Conservation (phyloP, 2,797 vertebrate species). For the Hybognathus amarus region DNA sequence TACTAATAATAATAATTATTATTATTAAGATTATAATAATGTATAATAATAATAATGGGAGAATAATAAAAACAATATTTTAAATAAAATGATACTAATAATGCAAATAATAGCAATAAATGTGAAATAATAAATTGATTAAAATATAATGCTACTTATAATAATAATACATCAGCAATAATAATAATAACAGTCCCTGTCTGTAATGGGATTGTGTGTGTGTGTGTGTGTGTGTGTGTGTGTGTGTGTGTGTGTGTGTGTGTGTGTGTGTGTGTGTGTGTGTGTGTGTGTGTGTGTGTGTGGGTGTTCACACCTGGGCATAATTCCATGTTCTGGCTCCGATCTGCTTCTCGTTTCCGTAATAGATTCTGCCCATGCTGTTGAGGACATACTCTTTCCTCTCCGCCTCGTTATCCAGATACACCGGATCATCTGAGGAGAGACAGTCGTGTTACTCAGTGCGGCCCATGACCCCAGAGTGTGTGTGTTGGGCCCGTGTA, state of each 20-base stretch:
- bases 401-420: constrained; percentile 80
- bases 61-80: no score
- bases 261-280: not conserved
- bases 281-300: not conserved
- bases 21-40: not conserved
- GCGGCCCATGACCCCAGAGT: not conserved
- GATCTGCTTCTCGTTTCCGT: constrained; percentile 86
- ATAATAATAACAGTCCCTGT: not conserved
- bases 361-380: constrained; percentile 84
- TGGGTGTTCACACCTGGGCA: constrained; percentile 78
- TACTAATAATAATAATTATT: not conserved
- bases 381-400: constrained; percentile 87
- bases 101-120: no score
- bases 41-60: no score
- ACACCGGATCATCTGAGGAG: constrained; percentile 81
- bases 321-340: constrained; percentile 86
- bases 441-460: not conserved
- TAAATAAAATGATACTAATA: no score
- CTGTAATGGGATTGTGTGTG: not conserved
- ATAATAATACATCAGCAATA: not conserved
- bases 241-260: not conserved
- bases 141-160: not conserved
- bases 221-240: no score
- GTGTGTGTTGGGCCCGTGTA: constrained; percentile 16
- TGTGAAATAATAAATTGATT: not conserved